phyloP scores from a whole-genome alignment of 2,888 invertebrate species.

The Ectemnius cavifrons region DNA sequence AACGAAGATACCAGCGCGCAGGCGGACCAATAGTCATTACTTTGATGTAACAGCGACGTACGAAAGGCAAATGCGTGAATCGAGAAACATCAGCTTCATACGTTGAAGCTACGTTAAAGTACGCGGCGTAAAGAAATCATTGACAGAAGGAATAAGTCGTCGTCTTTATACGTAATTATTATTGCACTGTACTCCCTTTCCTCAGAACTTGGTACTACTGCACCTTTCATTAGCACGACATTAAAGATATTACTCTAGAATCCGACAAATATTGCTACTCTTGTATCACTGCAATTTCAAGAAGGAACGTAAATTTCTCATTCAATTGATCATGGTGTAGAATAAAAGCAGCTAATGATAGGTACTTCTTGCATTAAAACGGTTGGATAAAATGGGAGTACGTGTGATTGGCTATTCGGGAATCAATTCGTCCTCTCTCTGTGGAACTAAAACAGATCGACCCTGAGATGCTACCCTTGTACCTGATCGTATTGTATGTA shows the following conservation, averaged over 20 bases:
- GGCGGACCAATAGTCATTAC: constrained; percentile 58
- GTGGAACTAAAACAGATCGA: constrained; percentile 47
- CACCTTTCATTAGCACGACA: no score
- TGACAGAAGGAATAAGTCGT: constrained; percentile 1
- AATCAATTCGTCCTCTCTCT: constrained; percentile 47
- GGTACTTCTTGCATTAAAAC: no score
- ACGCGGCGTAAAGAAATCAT: not conserved
- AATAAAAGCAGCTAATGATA: no score
- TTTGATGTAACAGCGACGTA: not conserved
- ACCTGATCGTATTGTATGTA: constrained; percentile 68
- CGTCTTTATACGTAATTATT: not conserved
- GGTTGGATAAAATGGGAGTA: no score
- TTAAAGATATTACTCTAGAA: no score
- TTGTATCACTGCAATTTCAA: no score
- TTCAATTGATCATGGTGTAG: no score
- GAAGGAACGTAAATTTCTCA: no score
- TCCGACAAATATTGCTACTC: no score
- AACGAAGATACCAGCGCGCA: constrained; percentile 64
- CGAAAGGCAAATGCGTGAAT: constrained; percentile 16
- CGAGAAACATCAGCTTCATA: constrained; percentile 9
- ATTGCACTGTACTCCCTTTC: no score
- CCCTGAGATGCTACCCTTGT: constrained; percentile 70
- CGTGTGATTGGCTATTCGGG: no score
- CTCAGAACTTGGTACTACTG: no score
- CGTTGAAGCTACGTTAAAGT: not conserved